Conservation (phyloP, 1,140 invertebrate species). For the Danaus plexippus region DNA sequence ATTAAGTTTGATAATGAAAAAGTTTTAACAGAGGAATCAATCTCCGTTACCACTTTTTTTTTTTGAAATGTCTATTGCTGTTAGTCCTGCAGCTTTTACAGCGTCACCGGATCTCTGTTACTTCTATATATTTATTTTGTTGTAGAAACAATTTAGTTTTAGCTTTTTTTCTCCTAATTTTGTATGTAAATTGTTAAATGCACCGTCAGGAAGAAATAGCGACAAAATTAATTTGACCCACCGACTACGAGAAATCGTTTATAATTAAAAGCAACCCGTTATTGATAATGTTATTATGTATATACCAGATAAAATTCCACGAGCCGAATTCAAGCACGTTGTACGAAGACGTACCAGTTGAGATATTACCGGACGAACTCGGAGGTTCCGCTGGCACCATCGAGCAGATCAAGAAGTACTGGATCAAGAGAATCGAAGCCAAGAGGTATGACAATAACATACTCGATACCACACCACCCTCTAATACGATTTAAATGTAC, state of each 20-base stretch:
- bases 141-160: too few relatives aligned
- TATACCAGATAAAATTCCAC: constrained; percentile 74
- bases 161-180: too few relatives aligned
- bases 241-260: too few relatives aligned
- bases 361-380: constrained; percentile 77
- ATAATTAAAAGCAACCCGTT: not conserved
- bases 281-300: constrained; percentile 2
- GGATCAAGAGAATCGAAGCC: constrained; percentile 63
- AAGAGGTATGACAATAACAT: constrained; percentile 47
- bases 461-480: too few relatives aligned
- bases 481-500: too few relatives aligned
- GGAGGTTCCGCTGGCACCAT: constrained; percentile 74
- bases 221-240: not conserved
- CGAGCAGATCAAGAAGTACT: constrained; percentile 72
- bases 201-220: not conserved
- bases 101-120: too few relatives aligned
- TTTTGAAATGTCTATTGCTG: too few relatives aligned
- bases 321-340: constrained; percentile 73
- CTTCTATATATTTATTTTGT: too few relatives aligned
- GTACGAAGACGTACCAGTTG: constrained; percentile 73
- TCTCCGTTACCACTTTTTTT: too few relatives aligned
- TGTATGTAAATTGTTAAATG: not conserved
- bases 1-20: too few relatives aligned
- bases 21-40: too few relatives aligned
- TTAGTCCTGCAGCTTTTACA: too few relatives aligned